Base-by-base conservation (phyloP, 2,888 invertebrate genomes). In the Campopleginae sp. region DNA sequence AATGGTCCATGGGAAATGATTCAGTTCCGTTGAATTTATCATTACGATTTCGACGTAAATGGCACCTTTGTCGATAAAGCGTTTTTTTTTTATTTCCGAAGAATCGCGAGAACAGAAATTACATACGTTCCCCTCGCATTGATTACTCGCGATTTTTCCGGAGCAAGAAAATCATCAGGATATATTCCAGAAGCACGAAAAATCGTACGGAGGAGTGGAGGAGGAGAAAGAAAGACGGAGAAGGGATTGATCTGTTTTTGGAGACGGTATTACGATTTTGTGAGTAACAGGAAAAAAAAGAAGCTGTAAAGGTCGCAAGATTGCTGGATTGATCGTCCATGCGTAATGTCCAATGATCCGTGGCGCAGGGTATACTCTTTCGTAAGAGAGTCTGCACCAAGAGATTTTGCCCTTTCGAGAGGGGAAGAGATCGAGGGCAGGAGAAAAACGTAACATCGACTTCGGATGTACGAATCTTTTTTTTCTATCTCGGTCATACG, bases 331-430 rank as follows among this genome's bases (percentile, higher is more conserved):
- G 86, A 89, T 89, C 88, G 86, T 79, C 86, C 86, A 82, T 87
- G 87, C 86, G 89, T 87, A 90, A 90, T 87, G 88, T 74, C 86
- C 88, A 89, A 89, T 89, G 90, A 89, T 88, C 89, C 90, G 88
- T 89, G 82, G 58, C 58, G 44, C 54, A 54, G 70, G 66, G 76
- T 82, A 85, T 81, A 86, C 86, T 82, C 80, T 84, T 84, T 75
- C 78, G 76, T 82, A 70, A 77, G 81, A 68, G 66, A 80, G 51
- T 65, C 75, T 78, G 44, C 76, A 63, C 46, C 70, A 44, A 58
- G 46, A 79, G 71, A 51, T 27, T 58, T 14, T 58, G 27, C 27
- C 58, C 58, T 44, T 81, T 54, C 58, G 19, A 48, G 66, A 61
- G 48, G 46, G 46, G 46, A 74, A 48, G 42, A 31, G 17, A 33